Evolutionary conservation across 2,797 vertebrate genomes (phyloP), one percentile per base, ranked within the genome.

Genomic region (Nothura maculosa): DNA sequence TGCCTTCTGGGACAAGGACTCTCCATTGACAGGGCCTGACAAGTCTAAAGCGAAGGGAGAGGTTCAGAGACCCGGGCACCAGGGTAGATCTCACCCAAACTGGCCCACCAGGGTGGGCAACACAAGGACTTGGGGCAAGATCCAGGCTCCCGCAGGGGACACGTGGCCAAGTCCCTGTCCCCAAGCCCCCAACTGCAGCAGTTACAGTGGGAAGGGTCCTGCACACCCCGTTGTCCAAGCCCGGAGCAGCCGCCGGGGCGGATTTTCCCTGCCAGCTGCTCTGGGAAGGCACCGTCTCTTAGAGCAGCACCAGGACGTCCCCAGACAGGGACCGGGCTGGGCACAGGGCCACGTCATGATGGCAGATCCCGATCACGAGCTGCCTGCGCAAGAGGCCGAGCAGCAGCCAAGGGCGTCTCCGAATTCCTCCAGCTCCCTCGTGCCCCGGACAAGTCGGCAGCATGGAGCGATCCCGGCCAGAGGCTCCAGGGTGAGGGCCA

Each of bases 1-100:
- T 0, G 96, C 97, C 55, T 98, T 99, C 93, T 98, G 98, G 55
- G 96, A 94, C 60, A 97, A 91, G 1, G 99, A 98, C 81, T 99
- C 99, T 2, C 99, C 99, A 0, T 99, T 99, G 77, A 99, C 97
- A 5, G 99, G 98, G 6, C 93, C 94, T 2, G 98, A 95, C n/a
- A 98, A 96, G 77, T 98, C 99, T 99, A 52, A 13, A 47, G 22
- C 34, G n/a, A n/a, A 89, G 30, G 63, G 28, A 79, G 7, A 80
- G 21, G 57, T 3, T 92, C 25, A 66, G 88, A 12, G 13, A 20
- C 25, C 3, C 0, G 0, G 16, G 7, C 4, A 6, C 10, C 47
- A 12, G 0, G 0, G 9, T 3, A 3, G 40, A 38, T 16, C 48
- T 64, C 2, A 0, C 12, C 32, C 58, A 57, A 2, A 19, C 43